phyloP scores from a whole-genome alignment of 2,797 vertebrate species.

The Vireo griseus region DNA sequence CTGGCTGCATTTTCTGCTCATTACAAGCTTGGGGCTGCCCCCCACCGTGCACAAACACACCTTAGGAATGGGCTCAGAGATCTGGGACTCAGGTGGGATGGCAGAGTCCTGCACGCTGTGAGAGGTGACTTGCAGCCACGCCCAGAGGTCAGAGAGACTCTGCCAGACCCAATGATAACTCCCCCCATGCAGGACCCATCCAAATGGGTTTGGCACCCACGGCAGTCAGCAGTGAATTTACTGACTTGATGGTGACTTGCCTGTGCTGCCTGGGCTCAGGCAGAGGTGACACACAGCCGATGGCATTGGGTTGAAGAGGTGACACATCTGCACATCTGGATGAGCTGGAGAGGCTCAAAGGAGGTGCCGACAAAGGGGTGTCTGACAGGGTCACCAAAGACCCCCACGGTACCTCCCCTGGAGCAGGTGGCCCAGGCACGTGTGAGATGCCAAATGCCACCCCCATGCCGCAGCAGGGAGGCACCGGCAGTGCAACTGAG shows the following conservation, averaged over 20 bases:
- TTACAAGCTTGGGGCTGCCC: not conserved
- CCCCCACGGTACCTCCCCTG: accelerated
- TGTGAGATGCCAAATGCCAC: not conserved
- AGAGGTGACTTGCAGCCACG: not conserved
- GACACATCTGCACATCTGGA: not conserved
- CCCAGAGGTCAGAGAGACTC: not conserved
- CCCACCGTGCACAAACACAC: accelerated
- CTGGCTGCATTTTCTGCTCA: not conserved
- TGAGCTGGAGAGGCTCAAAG: not conserved
- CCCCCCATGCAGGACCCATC: not conserved
- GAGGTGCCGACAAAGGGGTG: not conserved
- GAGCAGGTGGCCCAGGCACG: accelerated
- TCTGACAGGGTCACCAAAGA: not conserved
- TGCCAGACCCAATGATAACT: not conserved
- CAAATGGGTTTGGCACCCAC: not conserved
- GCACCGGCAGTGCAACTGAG: not conserved
- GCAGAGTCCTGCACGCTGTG: not conserved
- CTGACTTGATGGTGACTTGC: not conserved
- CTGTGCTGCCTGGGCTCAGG: not conserved
- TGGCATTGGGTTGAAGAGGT: not conserved
- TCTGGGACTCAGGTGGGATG: not conserved
- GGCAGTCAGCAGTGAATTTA: not conserved
- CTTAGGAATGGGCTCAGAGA: accelerated
- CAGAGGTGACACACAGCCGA: not conserved
- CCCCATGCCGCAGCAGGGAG: accelerated